phyloP scores from a whole-genome alignment of 2,888 invertebrate species.

The Leucophenga montana region DNA sequence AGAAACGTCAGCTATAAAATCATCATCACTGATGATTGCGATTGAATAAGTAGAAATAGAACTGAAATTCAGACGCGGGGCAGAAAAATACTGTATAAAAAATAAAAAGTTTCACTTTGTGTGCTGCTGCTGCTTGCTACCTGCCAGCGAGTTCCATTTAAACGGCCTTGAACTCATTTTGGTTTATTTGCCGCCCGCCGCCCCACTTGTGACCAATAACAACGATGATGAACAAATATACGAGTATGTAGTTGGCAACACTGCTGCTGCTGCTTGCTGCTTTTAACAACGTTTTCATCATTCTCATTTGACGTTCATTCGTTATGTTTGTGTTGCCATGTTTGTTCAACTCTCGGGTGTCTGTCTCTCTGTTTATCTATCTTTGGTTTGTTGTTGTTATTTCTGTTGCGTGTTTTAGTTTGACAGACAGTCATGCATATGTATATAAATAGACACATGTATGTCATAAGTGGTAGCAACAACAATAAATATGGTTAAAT shows the following conservation, averaged over 20 bases:
- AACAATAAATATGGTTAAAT: too few relatives aligned
- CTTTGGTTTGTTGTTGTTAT: constrained; percentile 51
- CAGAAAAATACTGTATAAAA: constrained; percentile 33
- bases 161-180: constrained; percentile 66
- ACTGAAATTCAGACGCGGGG: constrained; percentile 3
- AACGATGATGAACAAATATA: neutral
- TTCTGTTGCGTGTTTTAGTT: constrained; percentile 27
- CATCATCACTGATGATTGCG: too few relatives aligned
- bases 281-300: neutral
- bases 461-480: neutral
- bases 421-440: constrained; percentile 2
- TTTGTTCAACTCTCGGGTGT: neutral
- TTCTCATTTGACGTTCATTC: neutral
- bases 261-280: constrained; percentile 38
- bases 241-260: constrained; percentile 30
- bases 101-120: constrained; percentile 46
- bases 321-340: neutral
- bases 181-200: constrained; percentile 18
- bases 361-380: constrained; percentile 47
- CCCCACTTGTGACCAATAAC: neutral
- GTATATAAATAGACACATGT: neutral
- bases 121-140: constrained; percentile 26
- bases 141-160: constrained; percentile 50
- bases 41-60: constrained; percentile 21
- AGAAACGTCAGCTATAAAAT: too few relatives aligned